A percentile compares a stretch with the other conserved stretches of the same genome.
phyloP scores from a whole-genome alignment of 2,797 vertebrate genomes.

The Lacerta bilineata region DNA sequence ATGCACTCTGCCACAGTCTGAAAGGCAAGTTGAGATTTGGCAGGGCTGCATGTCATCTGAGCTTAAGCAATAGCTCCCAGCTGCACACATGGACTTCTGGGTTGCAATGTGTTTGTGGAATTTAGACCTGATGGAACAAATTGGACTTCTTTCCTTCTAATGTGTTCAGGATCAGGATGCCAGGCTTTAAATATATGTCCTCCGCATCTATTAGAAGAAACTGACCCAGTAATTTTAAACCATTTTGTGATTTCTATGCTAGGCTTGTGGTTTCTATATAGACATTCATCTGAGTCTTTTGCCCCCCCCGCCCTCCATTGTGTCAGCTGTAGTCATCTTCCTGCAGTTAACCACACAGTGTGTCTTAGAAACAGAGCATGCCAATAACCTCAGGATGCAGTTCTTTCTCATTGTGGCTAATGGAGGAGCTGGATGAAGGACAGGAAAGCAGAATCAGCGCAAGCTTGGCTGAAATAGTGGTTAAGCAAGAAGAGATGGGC shows the following conservation, averaged over 20 bases:
- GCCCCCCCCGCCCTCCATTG: fast-evolving
- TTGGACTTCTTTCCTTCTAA: not conserved
- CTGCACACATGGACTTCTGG: not conserved
- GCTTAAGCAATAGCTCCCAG: not conserved
- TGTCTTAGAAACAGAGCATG: conserved; percentile 44
- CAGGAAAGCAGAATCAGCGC: not conserved
- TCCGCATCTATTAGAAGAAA: conserved; percentile 48
- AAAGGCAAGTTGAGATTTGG: not conserved
- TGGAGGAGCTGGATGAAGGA: not conserved
- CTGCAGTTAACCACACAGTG: conserved; percentile 49
- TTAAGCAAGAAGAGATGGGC: not conserved
- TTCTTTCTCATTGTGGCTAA: conserved; percentile 12
- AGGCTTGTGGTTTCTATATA: conserved; percentile 34
- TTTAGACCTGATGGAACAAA: not conserved
- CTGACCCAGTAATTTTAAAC: conserved; percentile 45
- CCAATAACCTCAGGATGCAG: conserved; percentile 50
- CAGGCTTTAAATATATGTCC: conserved; percentile 34
- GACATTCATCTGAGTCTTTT: conserved; percentile 51
- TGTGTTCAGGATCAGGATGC: not conserved
- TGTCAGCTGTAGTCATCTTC: conserved; percentile 39
- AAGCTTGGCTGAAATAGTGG: conserved; percentile 14
- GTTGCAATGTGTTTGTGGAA: not conserved
- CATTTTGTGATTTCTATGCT: conserved; percentile 41
- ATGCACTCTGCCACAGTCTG: not conserved
- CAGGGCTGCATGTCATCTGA: not conserved